phyloP scores from a whole-genome alignment of 2,113 vertebrate species.

The Cyprinodon brontotheroides region DNA sequence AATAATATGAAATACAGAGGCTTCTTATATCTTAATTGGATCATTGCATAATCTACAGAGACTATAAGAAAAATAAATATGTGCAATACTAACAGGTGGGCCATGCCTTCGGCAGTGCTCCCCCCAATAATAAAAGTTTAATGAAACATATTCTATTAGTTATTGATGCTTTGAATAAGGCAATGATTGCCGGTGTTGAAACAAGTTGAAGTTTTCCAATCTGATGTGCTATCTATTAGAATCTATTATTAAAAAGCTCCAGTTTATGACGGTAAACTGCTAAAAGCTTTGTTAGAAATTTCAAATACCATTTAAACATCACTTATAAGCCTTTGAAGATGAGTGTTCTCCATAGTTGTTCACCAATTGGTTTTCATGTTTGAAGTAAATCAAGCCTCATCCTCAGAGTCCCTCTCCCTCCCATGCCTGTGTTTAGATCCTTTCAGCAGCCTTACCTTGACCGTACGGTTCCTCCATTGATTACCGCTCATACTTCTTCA shows the following conservation, averaged over 20 bases:
- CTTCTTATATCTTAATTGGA: no score
- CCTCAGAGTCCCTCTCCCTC: conserved; percentile 17
- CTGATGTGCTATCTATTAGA: background rate
- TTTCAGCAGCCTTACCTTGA: conserved; percentile 71
- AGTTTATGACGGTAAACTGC: background rate
- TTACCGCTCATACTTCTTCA: conserved; percentile 64
- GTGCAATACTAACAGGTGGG: no score
- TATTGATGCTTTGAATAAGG: background rate
- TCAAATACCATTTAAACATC: background rate
- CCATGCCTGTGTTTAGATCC: conserved; percentile 59
- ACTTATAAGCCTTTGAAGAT: background rate
- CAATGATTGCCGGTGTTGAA: background rate
- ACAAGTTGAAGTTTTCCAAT: background rate
- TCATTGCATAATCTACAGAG: no score
- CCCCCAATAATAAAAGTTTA: no score
- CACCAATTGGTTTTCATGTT: conserved; percentile 22
- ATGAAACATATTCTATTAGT: no score
- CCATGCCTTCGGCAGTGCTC: no score
- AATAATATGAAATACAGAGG: no score
- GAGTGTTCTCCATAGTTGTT: background rate
- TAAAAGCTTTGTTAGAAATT: background rate
- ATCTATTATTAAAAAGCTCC: background rate
- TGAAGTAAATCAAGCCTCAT: conserved; percentile 23
- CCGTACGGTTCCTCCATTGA: conserved; percentile 64
- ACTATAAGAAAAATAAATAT: no score